Evolutionary conservation across 2,113 vertebrate genomes (phyloP), one percentile per base, ranked within the genome.

Genomic region (Anhinga anhinga): DNA sequence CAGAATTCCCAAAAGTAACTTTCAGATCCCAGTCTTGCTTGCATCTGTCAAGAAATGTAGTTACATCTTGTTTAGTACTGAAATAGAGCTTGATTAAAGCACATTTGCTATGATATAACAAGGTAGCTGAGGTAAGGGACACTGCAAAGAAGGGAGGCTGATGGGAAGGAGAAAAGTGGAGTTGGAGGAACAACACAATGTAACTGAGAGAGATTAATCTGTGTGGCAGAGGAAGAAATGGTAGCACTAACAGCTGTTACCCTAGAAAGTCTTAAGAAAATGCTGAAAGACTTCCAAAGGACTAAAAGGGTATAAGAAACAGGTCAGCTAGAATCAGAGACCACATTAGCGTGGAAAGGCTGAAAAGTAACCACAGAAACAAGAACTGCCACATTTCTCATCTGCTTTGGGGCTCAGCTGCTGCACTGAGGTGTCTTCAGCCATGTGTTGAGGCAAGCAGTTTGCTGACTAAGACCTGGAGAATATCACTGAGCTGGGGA

Each of bases 11-110:
- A 32, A 86, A 80, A 95, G 78, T 91, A 95, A 95, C 44, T 88
- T 95, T 97, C 88, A 88, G 76, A 78, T 94, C 65, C 50, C 93
- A 80, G 70, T 93, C 90, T 94, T 93, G 69, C 72, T 92, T 91
- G 61, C 63, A 53, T 65, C 61, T 88, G 74, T 34, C 55, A 91
- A 96, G 76, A 96, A 93, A 78, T 63, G 47, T 36, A 83, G 90
- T 63, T 36, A 29, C 9, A 80, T 82, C 62, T 97, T 92, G 71
- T 97, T 97, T 95, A 95, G 86, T 93, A 94, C 66, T 87, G 91
- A 94, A 91, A 96, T 55, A 84, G 25, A 96, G 82, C 86, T 93
- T 95, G 62, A 88, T 86, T 94, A 97, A 93, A 97, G 72, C 82
- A 61, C 36, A 36, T 83, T 96, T 81, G 42, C 86, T 92, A 49